These are phyloP conservation scores for Pandemis cinnamomeana DNA, from an alignment of 2,888 invertebrate genomes.

Conservation along the genomic window DNA sequence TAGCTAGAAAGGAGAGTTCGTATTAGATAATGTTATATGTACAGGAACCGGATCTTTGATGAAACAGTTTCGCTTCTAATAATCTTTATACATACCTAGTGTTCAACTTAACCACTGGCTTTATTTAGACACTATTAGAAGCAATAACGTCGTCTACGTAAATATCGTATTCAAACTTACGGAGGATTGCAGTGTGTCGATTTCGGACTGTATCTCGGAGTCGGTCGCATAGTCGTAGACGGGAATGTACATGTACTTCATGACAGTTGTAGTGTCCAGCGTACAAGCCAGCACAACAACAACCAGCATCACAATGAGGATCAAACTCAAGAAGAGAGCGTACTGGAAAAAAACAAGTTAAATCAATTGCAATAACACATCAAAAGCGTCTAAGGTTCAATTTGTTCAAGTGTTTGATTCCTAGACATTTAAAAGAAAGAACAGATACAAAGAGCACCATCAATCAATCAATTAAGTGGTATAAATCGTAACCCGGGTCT, in stretches of 20 bases:
- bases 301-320: slow-evolving; percentile 67
- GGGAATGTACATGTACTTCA: slow-evolving; percentile 63
- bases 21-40: no score
- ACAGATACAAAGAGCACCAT: no score
- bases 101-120: no score
- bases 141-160: background rate
- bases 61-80: no score
- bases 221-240: slow-evolving; percentile 61
- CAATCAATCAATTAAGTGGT: no score
- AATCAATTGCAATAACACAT: background rate
- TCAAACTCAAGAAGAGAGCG: slow-evolving; percentile 64
- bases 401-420: no score
- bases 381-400: background rate
- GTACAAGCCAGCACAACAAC: slow-evolving; percentile 72
- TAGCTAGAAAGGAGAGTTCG: slow-evolving; percentile 57
- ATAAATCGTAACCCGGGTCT: no score
- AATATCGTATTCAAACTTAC: slow-evolving; percentile 54
- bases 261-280: slow-evolving; percentile 53
- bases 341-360: slow-evolving; percentile 62
- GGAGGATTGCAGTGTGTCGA: slow-evolving; percentile 65
- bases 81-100: no score
- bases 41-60: no score
- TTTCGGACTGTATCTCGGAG: slow-evolving; percentile 66
- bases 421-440: no score
- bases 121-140: background rate